Evolutionary conservation across 1,140 invertebrate species (phyloP).

Genomic region (Hylyphantes graminicola): DNA sequence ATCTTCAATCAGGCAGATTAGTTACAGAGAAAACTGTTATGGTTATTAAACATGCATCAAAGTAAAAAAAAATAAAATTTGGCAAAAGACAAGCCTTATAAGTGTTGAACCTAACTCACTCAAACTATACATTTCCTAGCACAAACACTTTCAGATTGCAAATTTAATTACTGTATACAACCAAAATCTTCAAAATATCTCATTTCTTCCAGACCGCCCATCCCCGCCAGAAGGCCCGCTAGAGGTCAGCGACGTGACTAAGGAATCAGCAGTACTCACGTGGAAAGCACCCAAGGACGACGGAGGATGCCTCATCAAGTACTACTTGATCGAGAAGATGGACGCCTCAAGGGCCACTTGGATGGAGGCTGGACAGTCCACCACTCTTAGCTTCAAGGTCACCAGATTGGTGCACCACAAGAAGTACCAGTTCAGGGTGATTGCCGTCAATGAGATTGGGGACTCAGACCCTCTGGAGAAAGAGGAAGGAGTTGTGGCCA

Average conservation of each 20-base stretch:
- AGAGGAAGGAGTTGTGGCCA: slow-evolving; percentile 87
- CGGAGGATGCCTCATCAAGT: slow-evolving; percentile 92
- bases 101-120: too few relatives aligned
- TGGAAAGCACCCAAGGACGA: slow-evolving; percentile 88
- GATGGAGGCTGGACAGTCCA: slow-evolving; percentile 92
- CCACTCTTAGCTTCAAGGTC: slow-evolving; percentile 83
- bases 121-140: too few relatives aligned
- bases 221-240: slow-evolving; percentile 87
- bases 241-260: slow-evolving; percentile 84
- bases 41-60: too few relatives aligned
- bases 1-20: too few relatives aligned
- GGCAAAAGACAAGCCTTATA: too few relatives aligned
- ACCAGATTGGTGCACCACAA: slow-evolving; percentile 90
- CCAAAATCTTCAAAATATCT: not conserved
- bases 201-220: slow-evolving; percentile 77
- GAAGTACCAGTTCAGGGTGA: slow-evolving; percentile 88
- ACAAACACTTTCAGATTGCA: too few relatives aligned
- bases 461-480: slow-evolving; percentile 91
- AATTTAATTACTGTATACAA: not conserved
- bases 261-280: slow-evolving; percentile 86
- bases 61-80: too few relatives aligned
- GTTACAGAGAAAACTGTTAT: too few relatives aligned
- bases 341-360: slow-evolving; percentile 93
- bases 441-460: slow-evolving; percentile 94
- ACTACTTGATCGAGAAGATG: slow-evolving; percentile 98